Evolutionary conservation across 2,888 invertebrate species (phyloP), one percentile per base, ranked within the genome.

Genomic region (Leucania comma): DNA sequence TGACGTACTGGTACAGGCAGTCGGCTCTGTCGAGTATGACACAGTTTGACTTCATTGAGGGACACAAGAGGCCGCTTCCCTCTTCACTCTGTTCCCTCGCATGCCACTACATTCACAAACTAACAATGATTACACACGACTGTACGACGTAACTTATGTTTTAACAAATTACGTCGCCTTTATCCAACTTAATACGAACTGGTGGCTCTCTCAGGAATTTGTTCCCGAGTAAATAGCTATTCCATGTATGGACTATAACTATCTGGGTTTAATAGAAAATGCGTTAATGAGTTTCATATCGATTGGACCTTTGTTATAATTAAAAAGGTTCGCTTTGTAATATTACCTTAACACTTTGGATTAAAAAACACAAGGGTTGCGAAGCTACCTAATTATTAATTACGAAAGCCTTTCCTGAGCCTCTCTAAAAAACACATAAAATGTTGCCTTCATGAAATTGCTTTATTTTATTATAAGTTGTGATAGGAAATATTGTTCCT

Each of bases 21-120:
- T 63, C 72, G 35, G 59, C 57, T 77, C 67, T 75, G 75, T 76
- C 72, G 75, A 75, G 78, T 73, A 73, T 76, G 75, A 77, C 78
- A 80, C 75, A 83, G 78, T 83, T 83, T 72, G 82, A 82, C 85
- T 83, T 69, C 74, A 76, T 63, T 72, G 75, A 75, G 72, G 64
- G 75, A 64, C 65, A 64, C 70, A 67, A 77, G 81, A 73, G 80
- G 60, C 56, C 35, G 57, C 53, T 54, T 68, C 66, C 73, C 79
- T 78, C 60, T 65, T 56, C 72, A 58, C 73, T 59, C 67, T 32
- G 53, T 48, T 48, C 63, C 57, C 72, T 68, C 65, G 62, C 58
- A 70, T 42, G 59, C 66, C 69, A 59, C 78, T 59, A 73, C 70
- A 72, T 58, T 73, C 66, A 50, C 77, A 64, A 73, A 85, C 85